Conservation (phyloP, 53 echinoderm and acorn worm genomes). For the Henricia sp. region DNA sequence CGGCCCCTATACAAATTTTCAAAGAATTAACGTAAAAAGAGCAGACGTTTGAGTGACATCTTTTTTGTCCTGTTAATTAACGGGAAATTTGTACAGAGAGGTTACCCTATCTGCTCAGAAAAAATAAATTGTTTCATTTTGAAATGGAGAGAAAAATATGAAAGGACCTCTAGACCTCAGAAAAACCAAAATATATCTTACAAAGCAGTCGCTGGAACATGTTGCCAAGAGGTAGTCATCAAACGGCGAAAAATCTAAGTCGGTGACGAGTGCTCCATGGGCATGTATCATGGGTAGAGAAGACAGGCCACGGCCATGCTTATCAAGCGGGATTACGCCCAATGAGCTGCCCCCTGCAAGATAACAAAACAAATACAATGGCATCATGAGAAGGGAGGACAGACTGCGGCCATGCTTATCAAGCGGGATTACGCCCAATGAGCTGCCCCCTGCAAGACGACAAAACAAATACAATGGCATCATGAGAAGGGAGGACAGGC, state of each 20-base stretch:
- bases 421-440: conserved; percentile 73
- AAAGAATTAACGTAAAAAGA: too few relatives aligned
- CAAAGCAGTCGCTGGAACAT: conserved; percentile 80
- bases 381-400: conserved; percentile 66
- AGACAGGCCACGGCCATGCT: conserved; percentile 72
- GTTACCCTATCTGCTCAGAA: too few relatives aligned
- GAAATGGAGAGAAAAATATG: too few relatives aligned
- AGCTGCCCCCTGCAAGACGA: conserved; percentile 73
- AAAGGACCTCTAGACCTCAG: neutral
- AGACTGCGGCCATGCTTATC: conserved; percentile 74
- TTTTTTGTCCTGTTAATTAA: too few relatives aligned
- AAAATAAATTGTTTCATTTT: too few relatives aligned
- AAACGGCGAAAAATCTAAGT: conserved; percentile 96
- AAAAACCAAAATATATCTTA: neutral
- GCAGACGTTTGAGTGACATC: too few relatives aligned
- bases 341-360: conserved; percentile 77
- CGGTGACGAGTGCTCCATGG: conserved; percentile 86
- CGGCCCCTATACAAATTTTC: too few relatives aligned
- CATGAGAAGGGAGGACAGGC: conserved; percentile 62
- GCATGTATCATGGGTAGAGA: conserved; percentile 78
- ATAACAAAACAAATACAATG: neutral
- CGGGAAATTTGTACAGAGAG: too few relatives aligned
- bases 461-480: conserved; percentile 35
- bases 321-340: conserved; percentile 71
- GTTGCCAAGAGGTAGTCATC: conserved; percentile 87